Base-by-base conservation (phyloP, 1,140 invertebrate genomes). In the Heliconius melpomene region DNA sequence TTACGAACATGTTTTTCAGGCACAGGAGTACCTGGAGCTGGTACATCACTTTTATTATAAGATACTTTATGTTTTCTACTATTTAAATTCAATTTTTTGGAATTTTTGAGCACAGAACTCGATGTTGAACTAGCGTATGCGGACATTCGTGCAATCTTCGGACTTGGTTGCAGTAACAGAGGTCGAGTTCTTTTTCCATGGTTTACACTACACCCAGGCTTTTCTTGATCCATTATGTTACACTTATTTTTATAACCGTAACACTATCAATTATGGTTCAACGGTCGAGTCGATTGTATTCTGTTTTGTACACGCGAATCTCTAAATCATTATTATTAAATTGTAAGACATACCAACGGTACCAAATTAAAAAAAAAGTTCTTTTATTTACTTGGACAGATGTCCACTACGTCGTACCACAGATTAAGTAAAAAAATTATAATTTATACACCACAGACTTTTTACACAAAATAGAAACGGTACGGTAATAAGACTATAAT, bases 1-100 rank as follows among this genome's bases (percentile, higher is more conserved):
- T 95, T 95, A 66, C 93, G 90, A 23, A 95, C 92, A 32, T 87
- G 85, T 75, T 93, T 94, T 71, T 94, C 91, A 32, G 93, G 89
- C n/a, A 95, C 94, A 66, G 89, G 88, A 70, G 94, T 93, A 0
- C 94, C 94, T 77, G 88, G 85, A 7, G 87, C 77, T 46, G 94
- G 94, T 3, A 94, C 87, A 85, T 93, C 90, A 84, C 79, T 92
- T 60, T 82, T 87, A 75, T 91, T 89, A 80, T 93, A 93, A 13
- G 85, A 80, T 29, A 90, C 74, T 81, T 90, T 90, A 7, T 81
- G n/a, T 74, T 90, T 90, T 73, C 87, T 90, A 20, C 88, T 79
- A 79, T 85, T 85, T 20, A 87, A 82, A 13, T 81, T 82, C 72
- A 84, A 79, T 77, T 91, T 93, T 81, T 89, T 93, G 6, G 90